Conservation (phyloP, 2,888 invertebrate genomes). For the Rhingia campestris region DNA sequence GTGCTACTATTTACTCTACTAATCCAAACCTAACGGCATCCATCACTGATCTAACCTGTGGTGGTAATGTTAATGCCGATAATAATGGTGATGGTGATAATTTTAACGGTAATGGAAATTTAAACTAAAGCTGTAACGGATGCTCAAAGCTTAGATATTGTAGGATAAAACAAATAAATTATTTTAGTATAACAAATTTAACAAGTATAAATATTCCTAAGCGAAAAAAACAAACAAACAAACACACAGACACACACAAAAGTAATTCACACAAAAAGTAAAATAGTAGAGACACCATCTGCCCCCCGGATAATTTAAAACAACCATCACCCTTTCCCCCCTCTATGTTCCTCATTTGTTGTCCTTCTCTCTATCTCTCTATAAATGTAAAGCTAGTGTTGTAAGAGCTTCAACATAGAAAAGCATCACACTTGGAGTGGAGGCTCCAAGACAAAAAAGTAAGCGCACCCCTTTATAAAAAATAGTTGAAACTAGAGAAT, state of each 20-base stretch:
- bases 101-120: slow-evolving; percentile 53
- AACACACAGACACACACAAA: slow-evolving; percentile 52
- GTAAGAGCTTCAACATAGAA: slow-evolving; percentile 48
- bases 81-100: slow-evolving; percentile 65
- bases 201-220: slow-evolving; percentile 53
- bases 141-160: slow-evolving; percentile 83
- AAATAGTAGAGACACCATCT: slow-evolving; percentile 29
- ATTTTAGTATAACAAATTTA: slow-evolving; percentile 75
- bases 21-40: slow-evolving; percentile 56
- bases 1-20: slow-evolving; percentile 65
- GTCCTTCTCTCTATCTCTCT: slow-evolving; percentile 5
- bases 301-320: slow-evolving; percentile 37
- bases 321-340: slow-evolving; percentile 27
- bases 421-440: slow-evolving; percentile 58
- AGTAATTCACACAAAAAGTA: slow-evolving; percentile 39
- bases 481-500: slow-evolving; percentile 54
- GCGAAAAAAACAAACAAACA: slow-evolving; percentile 38
- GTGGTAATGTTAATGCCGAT: slow-evolving; percentile 26
- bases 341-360: slow-evolving; percentile 12
- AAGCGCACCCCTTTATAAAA: slow-evolving; percentile 67
- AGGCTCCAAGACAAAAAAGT: slow-evolving; percentile 26
- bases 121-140: slow-evolving; percentile 81
- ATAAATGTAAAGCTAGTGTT: slow-evolving; percentile 34
- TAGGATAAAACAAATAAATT: slow-evolving; percentile 79
- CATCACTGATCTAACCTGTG: slow-evolving; percentile 42